phyloP scores from a whole-genome alignment of 2,113 vertebrate genomes.

The Rhineura floridana region DNA sequence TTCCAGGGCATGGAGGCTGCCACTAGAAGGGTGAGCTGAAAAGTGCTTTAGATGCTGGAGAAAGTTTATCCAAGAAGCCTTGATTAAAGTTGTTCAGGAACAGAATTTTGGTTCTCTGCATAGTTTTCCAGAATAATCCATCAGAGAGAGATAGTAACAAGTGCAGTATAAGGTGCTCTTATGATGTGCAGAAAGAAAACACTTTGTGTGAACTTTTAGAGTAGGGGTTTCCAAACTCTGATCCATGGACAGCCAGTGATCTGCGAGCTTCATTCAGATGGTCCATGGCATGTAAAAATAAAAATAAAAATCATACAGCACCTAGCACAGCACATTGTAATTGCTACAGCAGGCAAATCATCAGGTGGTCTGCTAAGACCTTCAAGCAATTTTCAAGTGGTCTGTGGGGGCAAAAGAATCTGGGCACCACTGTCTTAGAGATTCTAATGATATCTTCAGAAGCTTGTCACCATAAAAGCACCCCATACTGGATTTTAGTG shows the following conservation, averaged over 20 bases:
- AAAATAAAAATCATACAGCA: no score
- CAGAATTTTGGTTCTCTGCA: neutral
- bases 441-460: neutral
- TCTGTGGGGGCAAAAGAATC: no score
- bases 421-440: no score
- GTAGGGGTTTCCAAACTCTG: no score
- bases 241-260: no score
- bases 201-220: neutral
- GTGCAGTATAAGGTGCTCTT: rapidly evolving
- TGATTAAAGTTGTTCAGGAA: slow-evolving; percentile 9
- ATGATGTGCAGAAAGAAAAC: slow-evolving; percentile 2
- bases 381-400: no score
- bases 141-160: neutral
- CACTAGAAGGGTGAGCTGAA: neutral
- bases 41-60: neutral
- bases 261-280: no score
- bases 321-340: no score
- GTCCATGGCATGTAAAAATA: no score
- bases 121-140: neutral
- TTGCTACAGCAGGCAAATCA: no score
- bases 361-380: no score
- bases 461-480: neutral
- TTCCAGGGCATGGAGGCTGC: neutral
- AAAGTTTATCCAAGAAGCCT: slow-evolving; percentile 8
- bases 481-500: neutral